Conservation (phyloP, 2,113 vertebrate species). For the Crotalus horridus region DNA sequence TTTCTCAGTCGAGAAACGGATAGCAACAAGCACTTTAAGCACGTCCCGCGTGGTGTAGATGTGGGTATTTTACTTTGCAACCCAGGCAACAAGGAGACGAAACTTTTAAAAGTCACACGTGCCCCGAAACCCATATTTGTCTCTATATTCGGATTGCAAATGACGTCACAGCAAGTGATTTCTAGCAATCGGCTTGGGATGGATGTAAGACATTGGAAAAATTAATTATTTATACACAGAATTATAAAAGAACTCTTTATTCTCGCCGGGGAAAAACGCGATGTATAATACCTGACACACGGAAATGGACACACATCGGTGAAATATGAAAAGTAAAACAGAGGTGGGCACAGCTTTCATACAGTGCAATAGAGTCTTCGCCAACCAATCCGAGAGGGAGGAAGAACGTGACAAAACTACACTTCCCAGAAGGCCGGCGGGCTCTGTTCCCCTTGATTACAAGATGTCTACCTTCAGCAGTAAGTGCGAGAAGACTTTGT, state of each 20-base stretch:
- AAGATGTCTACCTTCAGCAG: neutral
- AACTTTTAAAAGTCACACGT: neutral
- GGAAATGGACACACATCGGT: neutral
- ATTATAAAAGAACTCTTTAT: neutral
- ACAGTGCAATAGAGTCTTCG: neutral
- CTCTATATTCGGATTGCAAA: neutral
- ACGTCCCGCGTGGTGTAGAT: neutral
- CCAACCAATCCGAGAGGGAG: neutral
- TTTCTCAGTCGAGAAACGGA: neutral
- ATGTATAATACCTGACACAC: neutral
- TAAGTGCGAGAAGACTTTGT: neutral
- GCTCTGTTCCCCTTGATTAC: neutral
- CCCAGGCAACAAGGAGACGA: neutral
- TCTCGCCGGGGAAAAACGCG: neutral
- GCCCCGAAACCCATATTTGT: neutral
- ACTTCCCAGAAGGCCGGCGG: neutral
- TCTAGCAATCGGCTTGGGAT: neutral
- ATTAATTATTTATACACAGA: neutral
- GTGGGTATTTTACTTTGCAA: neutral
- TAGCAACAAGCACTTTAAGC: neutral
- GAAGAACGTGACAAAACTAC: slow-evolving; percentile 1
- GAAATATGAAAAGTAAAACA: neutral
- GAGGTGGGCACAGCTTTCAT: neutral
- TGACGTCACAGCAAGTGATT: neutral
- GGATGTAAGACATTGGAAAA: neutral